Base-by-base conservation (phyloP, 1,140 invertebrate genomes). In the Acromyrmex echinatior region DNA sequence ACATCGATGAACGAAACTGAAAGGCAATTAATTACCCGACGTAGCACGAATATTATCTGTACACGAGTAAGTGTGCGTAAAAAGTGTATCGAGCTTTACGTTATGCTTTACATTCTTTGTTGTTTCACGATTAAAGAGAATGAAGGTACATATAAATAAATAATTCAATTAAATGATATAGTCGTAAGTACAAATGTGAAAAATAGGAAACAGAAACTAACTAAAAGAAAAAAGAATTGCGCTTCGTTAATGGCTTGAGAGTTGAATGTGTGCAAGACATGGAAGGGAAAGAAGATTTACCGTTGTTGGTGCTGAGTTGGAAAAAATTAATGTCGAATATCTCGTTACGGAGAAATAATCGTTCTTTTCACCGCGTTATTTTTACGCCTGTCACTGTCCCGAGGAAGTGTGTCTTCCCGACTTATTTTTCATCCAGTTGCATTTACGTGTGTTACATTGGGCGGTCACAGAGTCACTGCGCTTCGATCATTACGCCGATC, bases 401-500 rank as follows among this genome's bases (percentile, higher is more conserved):
- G 86, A 87, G 87, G 77, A 87, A 82, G 58, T 78, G 62, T 86
- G 62, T 86, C 90, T 62, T 78, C 60, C 81, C 80, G 70, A 31
- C 73, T 87, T 68, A 60, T 56, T 86, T 73, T 74, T 39, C 70
- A 60, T 79, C 62, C 25, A 49, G 39, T 49, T 73, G 53, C 68
- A 62, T 6, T 74, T 60, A 86, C 53, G 66, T 14, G 85, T 28
- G 49, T 81, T 86, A 70, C 56, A 71, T 86, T 81, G 66, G 53
- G n/a, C 65, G 85, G 66, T 86, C 78, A 51, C 65, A 25, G 53
- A 86, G 86, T 73, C 86, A 62, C 66, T 25, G 53, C 62, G 71
- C 80, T 80, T 86, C 66, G 78, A 86, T 86, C 85, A 86, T 86
- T 86, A 86, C 86, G 78, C 66, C 77, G 86, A 86, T 82, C 86